Base-by-base conservation (phyloP, 2,888 invertebrate species). In the Platycheirus albimanus region DNA sequence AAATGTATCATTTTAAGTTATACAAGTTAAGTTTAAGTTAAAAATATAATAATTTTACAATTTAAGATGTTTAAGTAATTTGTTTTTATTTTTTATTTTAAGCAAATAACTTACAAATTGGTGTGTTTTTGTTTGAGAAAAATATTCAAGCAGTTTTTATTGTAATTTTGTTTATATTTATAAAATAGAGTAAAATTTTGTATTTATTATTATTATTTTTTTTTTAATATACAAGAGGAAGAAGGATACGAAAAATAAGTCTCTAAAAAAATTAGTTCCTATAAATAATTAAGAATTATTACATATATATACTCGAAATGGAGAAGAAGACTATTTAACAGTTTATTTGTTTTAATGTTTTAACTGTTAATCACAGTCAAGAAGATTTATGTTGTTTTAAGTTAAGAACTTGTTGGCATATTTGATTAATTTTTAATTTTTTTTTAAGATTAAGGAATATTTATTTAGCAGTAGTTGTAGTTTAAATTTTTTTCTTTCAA, bases 371-470 rank as follows among this genome's bases (percentile, higher is more conserved):
- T 72, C 67, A 78, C 77, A 64, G 78, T 54, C 33, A 51, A 72
- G 63, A 71, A 64, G 43, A 52, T 45, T 69, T 54, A 19, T 54
- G 24, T 66, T 24, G 51, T 33, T 64, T 70, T 75, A 69, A 69
- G 67, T 76, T 58, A 72, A 78, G 43, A 77, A 70, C 45, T 80
- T 75, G 58, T 83, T 83, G 83, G 83, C 83, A 83, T 72, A 83
- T 78, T 72, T 63, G 67, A 58, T 67, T 69, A 56, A n/a, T 15
- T 10, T 6, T 63, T 69, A 66, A 41, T n/a, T 36, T 28, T 19
- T 56, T 30, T 49, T 64, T 58, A 49, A 61, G 43, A 30, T 54
- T 43, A 41, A 52, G 66, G 30, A 79, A 67, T 74, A 36, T 54
- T 61, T 74, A 36, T 54, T 61, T 66, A 77, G 77, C 61, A 70